phyloP scores from a whole-genome alignment of 2,113 vertebrate genomes.

The Alces alces region DNA sequence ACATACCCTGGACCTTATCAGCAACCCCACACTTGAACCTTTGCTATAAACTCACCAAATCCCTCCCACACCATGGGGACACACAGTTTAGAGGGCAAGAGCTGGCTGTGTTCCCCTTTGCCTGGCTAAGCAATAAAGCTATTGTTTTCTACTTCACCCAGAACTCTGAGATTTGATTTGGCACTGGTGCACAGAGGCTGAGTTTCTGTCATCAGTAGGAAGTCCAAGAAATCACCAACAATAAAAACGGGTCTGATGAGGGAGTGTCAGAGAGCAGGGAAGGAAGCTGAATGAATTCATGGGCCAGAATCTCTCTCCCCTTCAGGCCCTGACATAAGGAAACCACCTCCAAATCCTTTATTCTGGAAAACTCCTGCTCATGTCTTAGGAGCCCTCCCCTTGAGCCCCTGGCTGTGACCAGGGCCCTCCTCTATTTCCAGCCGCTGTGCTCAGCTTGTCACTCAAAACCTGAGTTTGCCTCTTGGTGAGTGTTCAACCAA shows the following conservation, averaged over 20 bases:
- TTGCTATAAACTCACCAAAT: background rate
- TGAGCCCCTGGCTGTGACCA: background rate
- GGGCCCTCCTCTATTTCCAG: background rate
- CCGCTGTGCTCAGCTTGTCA: background rate
- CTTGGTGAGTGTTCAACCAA: background rate
- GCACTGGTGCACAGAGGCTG: background rate
- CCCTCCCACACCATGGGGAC: background rate
- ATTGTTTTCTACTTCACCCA: background rate
- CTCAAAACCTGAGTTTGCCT: background rate
- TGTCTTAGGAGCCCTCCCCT: background rate
- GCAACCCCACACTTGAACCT: background rate
- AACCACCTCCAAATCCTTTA: background rate
- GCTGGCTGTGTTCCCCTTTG: background rate
- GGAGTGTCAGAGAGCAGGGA: background rate
- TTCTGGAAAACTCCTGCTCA: background rate
- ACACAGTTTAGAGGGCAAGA: background rate
- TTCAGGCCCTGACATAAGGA: background rate
- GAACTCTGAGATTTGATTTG: background rate
- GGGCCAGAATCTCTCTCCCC: background rate
- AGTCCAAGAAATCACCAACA: background rate
- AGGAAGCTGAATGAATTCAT: background rate
- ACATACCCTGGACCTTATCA: background rate
- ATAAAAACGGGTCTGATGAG: fast-evolving
- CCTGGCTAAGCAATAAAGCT: background rate
- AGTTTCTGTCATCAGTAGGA: background rate